Conservation (phyloP, 1,140 invertebrate genomes). For the Tetramorium alpestre region DNA sequence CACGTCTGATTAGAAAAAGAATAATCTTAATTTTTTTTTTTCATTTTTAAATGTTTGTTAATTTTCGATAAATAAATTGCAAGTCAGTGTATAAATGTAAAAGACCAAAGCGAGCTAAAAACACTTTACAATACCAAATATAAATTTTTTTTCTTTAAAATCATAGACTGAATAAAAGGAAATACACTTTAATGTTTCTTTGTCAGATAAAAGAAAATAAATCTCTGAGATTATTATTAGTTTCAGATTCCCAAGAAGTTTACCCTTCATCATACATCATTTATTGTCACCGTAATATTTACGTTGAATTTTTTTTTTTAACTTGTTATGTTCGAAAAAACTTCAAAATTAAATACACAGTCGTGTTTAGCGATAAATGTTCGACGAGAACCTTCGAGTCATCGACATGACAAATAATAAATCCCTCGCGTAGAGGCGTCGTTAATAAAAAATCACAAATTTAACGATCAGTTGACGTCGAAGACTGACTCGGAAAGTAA, state of each 20-base stretch:
- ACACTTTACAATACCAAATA: not conserved
- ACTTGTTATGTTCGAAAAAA: constrained; percentile 5
- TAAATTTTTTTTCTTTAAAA: not conserved
- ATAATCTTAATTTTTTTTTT: not conserved
- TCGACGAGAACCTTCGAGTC: not conserved
- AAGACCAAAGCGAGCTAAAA: not conserved
- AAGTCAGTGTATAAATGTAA: not conserved
- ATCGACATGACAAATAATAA: not conserved
- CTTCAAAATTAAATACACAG: not conserved
- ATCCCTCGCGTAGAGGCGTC: not conserved
- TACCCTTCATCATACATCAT: not conserved
- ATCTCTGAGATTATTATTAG: not conserved
- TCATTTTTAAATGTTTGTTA: not conserved
- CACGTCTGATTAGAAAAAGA: constrained; percentile 5
- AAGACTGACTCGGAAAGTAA: constrained; percentile 17
- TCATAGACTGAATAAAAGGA: not conserved
- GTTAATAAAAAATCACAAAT: constrained; percentile 42
- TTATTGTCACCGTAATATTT: constrained; percentile 5
- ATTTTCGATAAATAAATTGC: not conserved
- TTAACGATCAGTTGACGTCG: constrained; percentile 27
- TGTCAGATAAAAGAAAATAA: not conserved
- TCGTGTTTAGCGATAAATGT: not conserved
- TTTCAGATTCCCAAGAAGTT: not conserved
- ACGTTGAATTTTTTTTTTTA: not conserved
- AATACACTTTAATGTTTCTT: not conserved